These are phyloP conservation scores for Cyclina sinensis DNA, from an alignment of 1,140 invertebrate genomes.

Conservation along the genomic window DNA sequence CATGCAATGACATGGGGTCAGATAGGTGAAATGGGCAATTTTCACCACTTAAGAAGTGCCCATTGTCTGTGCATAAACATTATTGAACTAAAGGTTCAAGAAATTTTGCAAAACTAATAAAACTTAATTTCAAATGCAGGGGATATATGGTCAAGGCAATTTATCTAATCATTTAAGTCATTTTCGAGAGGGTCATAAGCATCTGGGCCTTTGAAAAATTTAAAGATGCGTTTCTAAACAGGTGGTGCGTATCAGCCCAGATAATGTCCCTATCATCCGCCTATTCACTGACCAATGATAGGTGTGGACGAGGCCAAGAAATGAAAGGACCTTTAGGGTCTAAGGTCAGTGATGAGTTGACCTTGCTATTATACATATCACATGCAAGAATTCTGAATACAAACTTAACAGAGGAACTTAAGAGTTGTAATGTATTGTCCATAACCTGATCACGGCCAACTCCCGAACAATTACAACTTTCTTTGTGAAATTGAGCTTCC, in stretches of 20 bases:
- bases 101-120: constrained; percentile 70
- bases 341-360: constrained; percentile 60
- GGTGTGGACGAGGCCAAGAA: constrained; percentile 45
- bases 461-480: constrained; percentile 66
- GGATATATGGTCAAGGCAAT: constrained; percentile 59
- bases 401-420: constrained; percentile 45
- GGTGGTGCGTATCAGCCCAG: constrained; percentile 61
- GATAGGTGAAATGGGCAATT: constrained; percentile 22
- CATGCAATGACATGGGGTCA: constrained; percentile 53
- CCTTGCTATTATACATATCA: constrained; percentile 69
- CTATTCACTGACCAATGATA: constrained; percentile 63
- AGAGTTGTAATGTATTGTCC: constrained; percentile 63
- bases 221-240: constrained; percentile 63
- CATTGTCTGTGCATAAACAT: constrained; percentile 27
- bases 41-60: constrained; percentile 25
- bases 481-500: constrained; percentile 65
- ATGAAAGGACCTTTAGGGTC: constrained; percentile 55
- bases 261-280: constrained; percentile 59
- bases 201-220: constrained; percentile 68
- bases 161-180: constrained; percentile 70
- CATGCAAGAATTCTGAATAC: constrained; percentile 61
- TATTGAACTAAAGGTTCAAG: constrained; percentile 59
- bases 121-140: constrained; percentile 69
- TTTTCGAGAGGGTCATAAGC: constrained; percentile 54
- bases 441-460: constrained; percentile 15